Evolutionary conservation across 2,888 invertebrate genomes (phyloP), one percentile per base, ranked within the genome.

Genomic region (Sinohyriopsis cumingii): DNA sequence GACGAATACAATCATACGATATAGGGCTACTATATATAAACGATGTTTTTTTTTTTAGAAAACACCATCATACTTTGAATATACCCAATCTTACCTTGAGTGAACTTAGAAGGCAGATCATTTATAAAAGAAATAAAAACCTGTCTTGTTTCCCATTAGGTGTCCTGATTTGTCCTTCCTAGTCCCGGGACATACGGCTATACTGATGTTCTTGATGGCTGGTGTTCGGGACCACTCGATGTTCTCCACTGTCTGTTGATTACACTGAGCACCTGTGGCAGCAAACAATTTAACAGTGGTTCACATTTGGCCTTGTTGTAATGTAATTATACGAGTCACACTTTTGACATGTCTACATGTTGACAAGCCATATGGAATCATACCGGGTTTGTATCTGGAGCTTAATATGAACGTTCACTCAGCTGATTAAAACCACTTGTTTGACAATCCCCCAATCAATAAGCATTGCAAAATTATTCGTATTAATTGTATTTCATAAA

Each of bases 221-320:
- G 82, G 82, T 22, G 88, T 87, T 62, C 89, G 75, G 0, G 80
- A 76, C 90, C 90, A 90, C 33, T 77, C 67, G 53, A 90, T 87
- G 72, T 90, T 90, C 64, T 88, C 88, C n/a, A 84, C 82, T 12
- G 85, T 87, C 62, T 89, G 87, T 67, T 84, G 85, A 65, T 88
- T 88, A 73, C 90, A 90, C 70, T 88, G 88, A 5, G 89, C 88
- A 64, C 90, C 90, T 89, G 67, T 20, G 65, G 55, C 5, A 45
- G n/a, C 15, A 55, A 28, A 65, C 5, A 61, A 59, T 28, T 62
- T 59, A 66, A 28, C 24, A 57, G 24, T 22, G n/a, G 9, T 57
- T 22, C n/a, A 57, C n/a, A n/a, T 19, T n/a, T 22, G 57, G 57
- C 15, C 57, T n/a, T 57, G 24, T 24, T n/a, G 24, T 57, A 57